phyloP scores from a whole-genome alignment of 2,888 invertebrate species.

The Microctonus aethiopoides region DNA sequence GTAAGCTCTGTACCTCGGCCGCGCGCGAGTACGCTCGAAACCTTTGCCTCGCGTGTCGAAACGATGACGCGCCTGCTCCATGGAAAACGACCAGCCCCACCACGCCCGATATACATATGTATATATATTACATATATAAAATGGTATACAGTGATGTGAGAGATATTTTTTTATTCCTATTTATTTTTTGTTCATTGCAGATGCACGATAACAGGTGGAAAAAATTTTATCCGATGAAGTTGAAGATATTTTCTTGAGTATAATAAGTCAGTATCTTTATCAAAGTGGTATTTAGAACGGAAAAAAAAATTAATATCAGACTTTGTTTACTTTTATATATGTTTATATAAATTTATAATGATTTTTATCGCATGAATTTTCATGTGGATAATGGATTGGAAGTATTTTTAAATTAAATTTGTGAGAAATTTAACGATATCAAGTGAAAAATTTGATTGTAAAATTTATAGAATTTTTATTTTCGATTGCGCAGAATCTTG shows the following conservation, averaged over 20 bases:
- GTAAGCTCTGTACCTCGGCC: conserved; percentile 18
- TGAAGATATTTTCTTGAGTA: background rate
- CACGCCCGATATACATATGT: conserved; percentile 1
- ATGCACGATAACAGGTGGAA: background rate
- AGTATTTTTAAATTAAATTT: background rate
- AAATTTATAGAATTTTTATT: background rate
- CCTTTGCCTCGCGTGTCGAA: conserved; percentile 24
- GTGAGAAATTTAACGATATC: background rate
- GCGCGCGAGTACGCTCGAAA: conserved; percentile 26
- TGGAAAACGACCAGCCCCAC: conserved; percentile 19
- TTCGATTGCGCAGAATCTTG: background rate
- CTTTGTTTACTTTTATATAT: background rate
- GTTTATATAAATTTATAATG: too few relatives aligned
- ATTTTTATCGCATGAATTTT: too few relatives aligned
- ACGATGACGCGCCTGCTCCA: conserved; percentile 23
- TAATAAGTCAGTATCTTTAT: too few relatives aligned
- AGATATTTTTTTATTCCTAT: background rate
- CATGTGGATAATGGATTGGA: too few relatives aligned
- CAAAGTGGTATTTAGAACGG: too few relatives aligned
- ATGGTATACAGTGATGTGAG: background rate
- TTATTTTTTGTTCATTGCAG: background rate
- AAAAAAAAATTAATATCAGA: background rate
- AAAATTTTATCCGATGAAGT: background rate
- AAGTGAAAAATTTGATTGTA: background rate
- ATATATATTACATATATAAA: background rate